Evolutionary conservation across 2,113 vertebrate species (phyloP).

Genomic region (Indicator maculatus): DNA sequence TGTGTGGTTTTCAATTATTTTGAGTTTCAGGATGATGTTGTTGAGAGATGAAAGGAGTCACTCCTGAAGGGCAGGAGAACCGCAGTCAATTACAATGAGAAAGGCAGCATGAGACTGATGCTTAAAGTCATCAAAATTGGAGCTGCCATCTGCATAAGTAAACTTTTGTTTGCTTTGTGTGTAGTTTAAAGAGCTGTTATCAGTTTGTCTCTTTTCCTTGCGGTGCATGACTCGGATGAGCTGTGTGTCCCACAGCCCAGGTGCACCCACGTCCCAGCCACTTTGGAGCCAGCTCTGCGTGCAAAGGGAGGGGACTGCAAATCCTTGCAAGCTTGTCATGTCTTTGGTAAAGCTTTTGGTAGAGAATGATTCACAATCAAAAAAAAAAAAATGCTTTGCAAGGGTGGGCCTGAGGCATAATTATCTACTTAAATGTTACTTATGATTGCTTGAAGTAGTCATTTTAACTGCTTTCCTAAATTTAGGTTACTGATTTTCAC

Average conservation of each 20-base stretch:
- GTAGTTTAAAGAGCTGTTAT: accelerated
- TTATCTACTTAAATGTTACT: background rate
- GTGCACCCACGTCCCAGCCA: background rate
- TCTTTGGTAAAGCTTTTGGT: background rate
- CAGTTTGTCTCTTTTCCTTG: background rate
- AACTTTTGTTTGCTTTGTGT: accelerated
- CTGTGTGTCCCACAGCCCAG: accelerated
- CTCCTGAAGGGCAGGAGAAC: background rate
- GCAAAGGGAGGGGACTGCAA: background rate
- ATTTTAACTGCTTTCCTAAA: background rate
- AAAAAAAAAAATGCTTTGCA: background rate
- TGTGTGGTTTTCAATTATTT: background rate
- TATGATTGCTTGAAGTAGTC: background rate
- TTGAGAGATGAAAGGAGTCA: background rate
- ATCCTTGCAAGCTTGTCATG: background rate
- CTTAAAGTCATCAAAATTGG: background rate
- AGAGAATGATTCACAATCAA: slow-evolving; percentile 7
- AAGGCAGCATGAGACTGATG: background rate
- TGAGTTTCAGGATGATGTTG: background rate
- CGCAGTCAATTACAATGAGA: accelerated
- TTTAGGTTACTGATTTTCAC: slow-evolving; percentile 5
- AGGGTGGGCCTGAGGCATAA: background rate
- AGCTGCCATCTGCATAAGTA: accelerated
- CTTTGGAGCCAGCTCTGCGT: background rate
- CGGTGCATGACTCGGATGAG: accelerated